Evolutionary conservation across 1,140 invertebrate genomes (phyloP).

Genomic region (Dreissena polymorpha): DNA sequence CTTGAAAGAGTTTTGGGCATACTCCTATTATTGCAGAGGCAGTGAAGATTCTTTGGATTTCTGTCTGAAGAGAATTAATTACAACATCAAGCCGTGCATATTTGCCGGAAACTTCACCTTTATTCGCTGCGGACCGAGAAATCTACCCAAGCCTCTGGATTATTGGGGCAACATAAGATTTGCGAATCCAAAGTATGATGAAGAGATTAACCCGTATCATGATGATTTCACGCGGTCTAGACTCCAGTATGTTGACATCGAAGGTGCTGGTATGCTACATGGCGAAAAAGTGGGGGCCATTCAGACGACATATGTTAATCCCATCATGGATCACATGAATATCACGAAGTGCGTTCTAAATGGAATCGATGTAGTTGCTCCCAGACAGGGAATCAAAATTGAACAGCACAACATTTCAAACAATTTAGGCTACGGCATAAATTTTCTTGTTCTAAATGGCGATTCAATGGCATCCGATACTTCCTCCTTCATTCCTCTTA

Average conservation of each 20-base stretch:
- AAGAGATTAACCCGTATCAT: slow-evolving; percentile 78
- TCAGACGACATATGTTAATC: slow-evolving; percentile 91
- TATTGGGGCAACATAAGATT: slow-evolving; percentile 99
- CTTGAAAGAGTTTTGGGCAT: slow-evolving; percentile 90
- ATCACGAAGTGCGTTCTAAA: slow-evolving; percentile 93
- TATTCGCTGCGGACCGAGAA: slow-evolving; percentile 92
- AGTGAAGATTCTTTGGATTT: slow-evolving; percentile 91
- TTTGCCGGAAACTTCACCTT: slow-evolving; percentile 93
- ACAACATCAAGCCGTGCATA: slow-evolving; percentile 75
- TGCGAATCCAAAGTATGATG: slow-evolving; percentile 93
- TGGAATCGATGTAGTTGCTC: slow-evolving; percentile 95
- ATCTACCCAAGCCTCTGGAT: slow-evolving; percentile 85
- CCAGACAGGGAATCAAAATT: slow-evolving; percentile 82
- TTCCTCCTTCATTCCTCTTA: slow-evolving; percentile 84
- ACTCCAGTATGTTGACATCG: slow-evolving; percentile 91
- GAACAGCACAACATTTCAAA: slow-evolving; percentile 85
- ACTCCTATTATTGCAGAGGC: slow-evolving; percentile 91
- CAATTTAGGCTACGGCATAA: slow-evolving; percentile 94
- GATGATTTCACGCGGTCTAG: slow-evolving; percentile 72
- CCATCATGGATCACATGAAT: slow-evolving; percentile 90
- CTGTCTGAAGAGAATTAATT: slow-evolving; percentile 88
- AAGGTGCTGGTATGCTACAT: slow-evolving; percentile 96
- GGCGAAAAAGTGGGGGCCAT: slow-evolving; percentile 95
- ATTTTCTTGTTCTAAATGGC: slow-evolving; percentile 92
- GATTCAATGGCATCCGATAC: slow-evolving; percentile 93